Conservation (phyloP, 2,113 vertebrate genomes). For the Meriones unguiculatus region DNA sequence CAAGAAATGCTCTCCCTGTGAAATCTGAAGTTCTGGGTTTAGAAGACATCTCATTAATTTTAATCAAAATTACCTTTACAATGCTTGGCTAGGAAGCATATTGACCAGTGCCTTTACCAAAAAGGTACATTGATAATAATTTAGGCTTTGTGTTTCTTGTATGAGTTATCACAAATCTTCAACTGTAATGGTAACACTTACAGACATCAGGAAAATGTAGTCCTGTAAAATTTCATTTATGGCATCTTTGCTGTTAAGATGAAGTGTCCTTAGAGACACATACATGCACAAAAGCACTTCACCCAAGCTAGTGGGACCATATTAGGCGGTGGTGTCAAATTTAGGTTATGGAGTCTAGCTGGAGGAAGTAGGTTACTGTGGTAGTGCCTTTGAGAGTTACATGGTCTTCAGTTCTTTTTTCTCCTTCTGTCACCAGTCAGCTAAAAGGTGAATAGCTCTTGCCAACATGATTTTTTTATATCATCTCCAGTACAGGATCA, state of each 20-base stretch:
- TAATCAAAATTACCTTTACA: neutral
- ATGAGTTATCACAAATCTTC: accelerated
- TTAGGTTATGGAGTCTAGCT: neutral
- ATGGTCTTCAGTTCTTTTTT: neutral
- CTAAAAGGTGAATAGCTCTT: neutral
- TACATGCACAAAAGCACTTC: no score
- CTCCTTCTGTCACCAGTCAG: neutral
- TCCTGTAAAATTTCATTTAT: neutral
- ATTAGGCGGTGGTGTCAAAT: neutral
- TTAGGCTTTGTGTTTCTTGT: neutral
- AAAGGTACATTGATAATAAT: neutral
- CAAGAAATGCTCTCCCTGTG: neutral
- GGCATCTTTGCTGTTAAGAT: neutral
- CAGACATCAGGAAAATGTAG: neutral
- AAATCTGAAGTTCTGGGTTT: neutral
- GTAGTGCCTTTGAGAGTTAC: neutral
- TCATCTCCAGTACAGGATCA: neutral
- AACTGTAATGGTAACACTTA: neutral
- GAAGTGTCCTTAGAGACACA: neutral
- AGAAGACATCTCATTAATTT: neutral
- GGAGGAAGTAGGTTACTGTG: neutral
- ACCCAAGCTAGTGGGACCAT: neutral
- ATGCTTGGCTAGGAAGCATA: neutral
- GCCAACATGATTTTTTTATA: neutral
- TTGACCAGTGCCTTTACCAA: neutral